These are phyloP conservation scores for Nipponia nippon DNA, from an alignment of 2,113 vertebrate genomes.

Conservation along the genomic window DNA sequence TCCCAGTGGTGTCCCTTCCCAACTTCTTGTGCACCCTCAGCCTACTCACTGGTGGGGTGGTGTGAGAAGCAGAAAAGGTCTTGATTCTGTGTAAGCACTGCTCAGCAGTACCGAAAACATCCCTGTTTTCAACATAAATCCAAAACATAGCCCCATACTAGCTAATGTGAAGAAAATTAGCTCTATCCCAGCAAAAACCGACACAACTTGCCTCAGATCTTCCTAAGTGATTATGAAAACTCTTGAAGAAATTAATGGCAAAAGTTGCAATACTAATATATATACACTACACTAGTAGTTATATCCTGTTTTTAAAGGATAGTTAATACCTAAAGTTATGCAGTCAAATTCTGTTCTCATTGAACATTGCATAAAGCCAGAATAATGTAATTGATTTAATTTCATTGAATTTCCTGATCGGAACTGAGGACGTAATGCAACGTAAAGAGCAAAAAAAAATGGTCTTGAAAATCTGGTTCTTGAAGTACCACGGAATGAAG, in stretches of 20 bases:
- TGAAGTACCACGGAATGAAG: not conserved
- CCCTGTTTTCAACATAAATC: too few species aligned
- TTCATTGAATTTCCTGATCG: not conserved
- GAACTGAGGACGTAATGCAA: not conserved
- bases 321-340: not conserved
- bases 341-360: not conserved
- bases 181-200: too few species aligned
- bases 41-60: too few species aligned
- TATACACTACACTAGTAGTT: not conserved
- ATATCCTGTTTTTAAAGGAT: not conserved
- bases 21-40: too few species aligned
- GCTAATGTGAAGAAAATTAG: too few species aligned
- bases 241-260: not conserved
- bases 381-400: not conserved
- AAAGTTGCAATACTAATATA: not conserved
- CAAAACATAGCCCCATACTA: too few species aligned
- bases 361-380: not conserved
- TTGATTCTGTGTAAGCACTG: too few species aligned
- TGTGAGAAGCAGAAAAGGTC: too few species aligned
- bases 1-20: too few species aligned
- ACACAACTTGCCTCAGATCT: not conserved
- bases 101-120: too few species aligned
- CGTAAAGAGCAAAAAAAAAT: not conserved
- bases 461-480: not conserved
- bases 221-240: not conserved